phyloP scores from a whole-genome alignment of 1,140 invertebrate genomes.

The Drosophila bifasciata region DNA sequence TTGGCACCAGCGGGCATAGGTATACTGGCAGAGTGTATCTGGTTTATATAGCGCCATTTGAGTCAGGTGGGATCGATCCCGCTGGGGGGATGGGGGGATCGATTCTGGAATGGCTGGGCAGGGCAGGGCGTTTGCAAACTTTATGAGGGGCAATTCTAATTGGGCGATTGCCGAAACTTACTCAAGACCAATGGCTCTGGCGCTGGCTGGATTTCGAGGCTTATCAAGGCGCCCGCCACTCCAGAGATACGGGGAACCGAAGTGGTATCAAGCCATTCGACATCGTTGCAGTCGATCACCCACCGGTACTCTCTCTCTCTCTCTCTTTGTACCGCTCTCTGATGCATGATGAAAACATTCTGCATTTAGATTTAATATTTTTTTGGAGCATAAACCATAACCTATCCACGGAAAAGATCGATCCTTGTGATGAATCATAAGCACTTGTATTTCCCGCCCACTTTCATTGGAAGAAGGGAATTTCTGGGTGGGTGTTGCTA shows the following conservation, averaged over 20 bases:
- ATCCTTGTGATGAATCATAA: conserved; percentile 16
- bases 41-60: conserved; percentile 10
- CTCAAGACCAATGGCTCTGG: conserved; percentile 43
- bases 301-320: not conserved
- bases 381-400: conserved; percentile 25
- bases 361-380: not conserved
- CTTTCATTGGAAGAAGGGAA: conserved; percentile 8
- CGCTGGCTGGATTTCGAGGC: conserved; percentile 18
- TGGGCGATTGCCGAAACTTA: conserved; percentile 50
- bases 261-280: conserved; percentile 17
- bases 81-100: conserved; percentile 8
- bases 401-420: conserved; percentile 23
- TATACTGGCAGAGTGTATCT: conserved; percentile 6
- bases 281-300: not conserved
- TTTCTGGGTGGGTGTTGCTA: conserved; percentile 18
- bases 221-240: conserved; percentile 57
- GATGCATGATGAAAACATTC: conserved; percentile 38
- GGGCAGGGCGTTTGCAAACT: conserved; percentile 35
- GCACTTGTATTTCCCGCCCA: conserved; percentile 18
- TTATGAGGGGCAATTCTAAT: conserved; percentile 48
- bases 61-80: conserved; percentile 28
- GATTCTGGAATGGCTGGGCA: not conserved
- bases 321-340: not conserved
- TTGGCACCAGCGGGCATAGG: conserved; percentile 12
- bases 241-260: conserved; percentile 27